Conservation (phyloP, 2,888 invertebrate species). For the Cantharis flavilabris region DNA sequence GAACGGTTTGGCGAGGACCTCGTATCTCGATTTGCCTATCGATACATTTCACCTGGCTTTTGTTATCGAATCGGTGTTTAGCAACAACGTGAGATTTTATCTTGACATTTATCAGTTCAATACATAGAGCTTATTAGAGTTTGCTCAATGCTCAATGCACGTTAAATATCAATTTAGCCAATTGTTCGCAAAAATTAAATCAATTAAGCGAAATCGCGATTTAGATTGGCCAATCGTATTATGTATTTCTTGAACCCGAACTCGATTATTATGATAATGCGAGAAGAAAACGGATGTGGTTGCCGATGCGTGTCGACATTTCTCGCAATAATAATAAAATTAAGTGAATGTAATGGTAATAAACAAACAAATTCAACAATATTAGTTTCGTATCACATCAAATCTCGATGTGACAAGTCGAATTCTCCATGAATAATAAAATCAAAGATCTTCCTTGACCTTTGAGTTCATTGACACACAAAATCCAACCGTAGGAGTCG, state of each 20-base stretch:
- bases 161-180: background rate
- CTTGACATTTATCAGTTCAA: constrained; percentile 7
- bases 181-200: background rate
- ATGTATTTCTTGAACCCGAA: background rate
- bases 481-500: background rate
- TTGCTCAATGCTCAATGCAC: background rate
- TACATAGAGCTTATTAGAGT: constrained; percentile 7
- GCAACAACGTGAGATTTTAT: constrained; percentile 6
- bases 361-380: constrained; percentile 25
- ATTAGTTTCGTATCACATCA: background rate
- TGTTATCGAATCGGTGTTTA: background rate
- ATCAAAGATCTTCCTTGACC: background rate
- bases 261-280: constrained; percentile 1
- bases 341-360: constrained; percentile 44
- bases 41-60: background rate
- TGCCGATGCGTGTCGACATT: constrained; percentile 45
- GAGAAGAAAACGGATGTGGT: constrained; percentile 44
- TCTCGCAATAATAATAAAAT: constrained; percentile 31
- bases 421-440: background rate
- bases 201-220: background rate
- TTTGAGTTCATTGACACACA: background rate
- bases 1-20: background rate
- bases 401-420: background rate
- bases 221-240: background rate
- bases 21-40: background rate